Percentiles rank a stretch among this genome's conserved stretches.
Evolutionary conservation across 2,113 vertebrate species (phyloP).

Genomic region (Cricetomys ansorgei): DNA sequence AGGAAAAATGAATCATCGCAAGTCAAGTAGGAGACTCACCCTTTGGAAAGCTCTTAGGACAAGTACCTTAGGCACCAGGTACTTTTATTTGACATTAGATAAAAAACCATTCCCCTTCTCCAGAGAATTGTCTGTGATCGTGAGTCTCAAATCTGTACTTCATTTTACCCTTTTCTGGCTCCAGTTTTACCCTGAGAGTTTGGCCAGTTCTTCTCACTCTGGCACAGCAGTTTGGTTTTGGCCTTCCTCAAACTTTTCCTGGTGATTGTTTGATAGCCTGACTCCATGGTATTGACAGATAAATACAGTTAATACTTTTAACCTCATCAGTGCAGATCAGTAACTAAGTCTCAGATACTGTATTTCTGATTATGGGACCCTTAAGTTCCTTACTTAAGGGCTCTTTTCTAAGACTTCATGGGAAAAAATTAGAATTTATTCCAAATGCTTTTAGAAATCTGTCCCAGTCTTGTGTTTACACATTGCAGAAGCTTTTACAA

Average conservation of each 20-base stretch:
- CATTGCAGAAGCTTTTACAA: not conserved
- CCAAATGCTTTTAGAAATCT: not conserved
- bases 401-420: not conserved
- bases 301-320: not conserved
- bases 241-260: not conserved
- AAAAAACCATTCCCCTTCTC: not conserved
- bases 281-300: not conserved
- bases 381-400: not conserved
- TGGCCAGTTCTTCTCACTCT: not conserved
- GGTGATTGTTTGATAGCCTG: slow-evolving; percentile 9
- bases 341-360: not conserved
- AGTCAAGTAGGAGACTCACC: not conserved
- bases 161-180: not conserved
- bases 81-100: not conserved
- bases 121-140: not conserved
- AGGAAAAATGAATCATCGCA: not conserved
- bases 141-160: slow-evolving; percentile 28
- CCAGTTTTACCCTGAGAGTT: not conserved
- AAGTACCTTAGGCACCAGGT: not conserved
- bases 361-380: not conserved
- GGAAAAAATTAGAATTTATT: not conserved
- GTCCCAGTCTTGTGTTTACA: not conserved
- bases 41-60: not conserved
- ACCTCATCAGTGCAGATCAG: not conserved
- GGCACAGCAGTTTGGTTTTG: not conserved